Percentiles rank a stretch among this genome's conserved stretches.
phyloP scores from a whole-genome alignment of 2,888 invertebrate genomes.

The Dugesia japonica region DNA sequence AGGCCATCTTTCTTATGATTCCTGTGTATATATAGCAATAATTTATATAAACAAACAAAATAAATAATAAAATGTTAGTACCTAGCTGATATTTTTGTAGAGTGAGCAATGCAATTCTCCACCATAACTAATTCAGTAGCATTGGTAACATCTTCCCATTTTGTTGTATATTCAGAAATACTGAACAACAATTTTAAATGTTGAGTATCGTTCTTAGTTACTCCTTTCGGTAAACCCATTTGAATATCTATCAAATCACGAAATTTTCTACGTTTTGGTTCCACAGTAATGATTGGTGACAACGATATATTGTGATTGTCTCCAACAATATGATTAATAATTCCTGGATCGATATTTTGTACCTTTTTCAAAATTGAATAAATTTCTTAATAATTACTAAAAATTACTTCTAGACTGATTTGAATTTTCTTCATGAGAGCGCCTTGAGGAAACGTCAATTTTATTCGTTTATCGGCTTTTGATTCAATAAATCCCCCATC shows the following conservation, averaged over 20 bases:
- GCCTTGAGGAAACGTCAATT: conserved; percentile 94
- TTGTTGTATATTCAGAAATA: conserved; percentile 87
- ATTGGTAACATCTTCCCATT: conserved; percentile 99
- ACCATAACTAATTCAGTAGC: conserved; percentile 93
- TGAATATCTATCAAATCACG: conserved; percentile 97
- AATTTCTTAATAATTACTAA: no score
- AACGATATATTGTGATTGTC: conserved; percentile 75
- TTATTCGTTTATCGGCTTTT: conserved; percentile 92
- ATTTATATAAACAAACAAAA: no score
- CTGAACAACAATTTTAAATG: conserved; percentile 83
- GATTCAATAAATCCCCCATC: conserved; percentile 98
- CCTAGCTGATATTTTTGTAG: conserved; percentile 93
- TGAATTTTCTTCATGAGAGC: conserved; percentile 98
- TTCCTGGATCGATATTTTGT: conserved; percentile 85
- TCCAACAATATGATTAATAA: conserved; percentile 84
- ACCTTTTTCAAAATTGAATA: no score
- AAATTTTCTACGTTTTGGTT: conserved; percentile 92
- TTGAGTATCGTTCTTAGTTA: conserved; percentile 52
- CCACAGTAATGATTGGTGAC: conserved; percentile 95
- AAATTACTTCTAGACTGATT: conserved; percentile 71
- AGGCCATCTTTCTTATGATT: no score
- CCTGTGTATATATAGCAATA: no score
- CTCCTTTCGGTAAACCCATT: conserved; percentile 76
- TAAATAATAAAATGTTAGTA: no score
- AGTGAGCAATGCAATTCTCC: conserved; percentile 96